Evolutionary conservation across 1,140 invertebrate species (phyloP), one percentile per base, ranked within the genome.

Genomic region (Plectus sambesii): DNA sequence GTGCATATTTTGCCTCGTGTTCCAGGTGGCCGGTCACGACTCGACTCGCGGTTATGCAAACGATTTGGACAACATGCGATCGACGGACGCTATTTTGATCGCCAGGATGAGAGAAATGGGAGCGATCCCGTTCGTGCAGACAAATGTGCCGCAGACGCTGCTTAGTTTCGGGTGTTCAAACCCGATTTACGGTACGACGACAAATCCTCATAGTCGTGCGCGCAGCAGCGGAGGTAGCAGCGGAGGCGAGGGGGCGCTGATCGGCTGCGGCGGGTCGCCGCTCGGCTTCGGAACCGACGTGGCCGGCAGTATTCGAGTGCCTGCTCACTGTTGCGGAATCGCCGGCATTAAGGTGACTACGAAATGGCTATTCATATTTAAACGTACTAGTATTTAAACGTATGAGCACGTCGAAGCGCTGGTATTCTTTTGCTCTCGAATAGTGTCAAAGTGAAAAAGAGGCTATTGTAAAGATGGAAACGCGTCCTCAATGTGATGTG

Each of bases 261-360:
- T 70, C 30, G 65, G 27, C 17, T 40, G 17, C 8, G 60, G 63
- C 27, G 68, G 62, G n/a, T 65, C 63, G 1, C 30, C 58, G 1
- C 25, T 71, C 30, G 69, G 69, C 19, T 58, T 76, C 33, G 75
- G 74, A 5, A 70, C 69, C 20, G 75, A 76, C 58, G 73, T 76
- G 41, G 75, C 73, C 2, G 73, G 73, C 1, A 73, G 72, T 45
- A 71, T 74, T 22, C 52, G 73, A 9, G 71, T 73, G 62, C 72
- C 73, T 17, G 61, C 71, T 20, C 35, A 47, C 25, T 61, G 68
- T 48, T 69, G 46, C 29, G 52, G 52, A 12, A 43, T 57, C 63
- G 22, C 15, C 12, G 52, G 52, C 1, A 23, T 54, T 20, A 55
- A 54, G 29, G 44, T 36, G n/a, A 70, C 68, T 2, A 41, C 30